Conservation (phyloP, 2,888 invertebrate genomes). For the Atherix ibis region DNA sequence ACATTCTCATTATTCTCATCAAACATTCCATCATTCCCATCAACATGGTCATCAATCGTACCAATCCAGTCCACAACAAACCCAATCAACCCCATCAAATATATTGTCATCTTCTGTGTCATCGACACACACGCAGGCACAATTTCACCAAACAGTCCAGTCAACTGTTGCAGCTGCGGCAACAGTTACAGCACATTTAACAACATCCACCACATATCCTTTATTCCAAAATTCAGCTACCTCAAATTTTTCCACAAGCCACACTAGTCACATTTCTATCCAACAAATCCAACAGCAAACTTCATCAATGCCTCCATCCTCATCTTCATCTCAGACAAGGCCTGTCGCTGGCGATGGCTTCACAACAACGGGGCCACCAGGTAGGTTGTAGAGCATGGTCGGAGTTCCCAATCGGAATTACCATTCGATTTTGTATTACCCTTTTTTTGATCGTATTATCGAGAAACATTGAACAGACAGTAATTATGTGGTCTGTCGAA, state of each 20-base stretch:
- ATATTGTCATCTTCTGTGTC: not conserved
- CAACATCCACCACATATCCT: slow-evolving; percentile 5
- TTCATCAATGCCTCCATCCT: slow-evolving; percentile 13
- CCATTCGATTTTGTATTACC: no score
- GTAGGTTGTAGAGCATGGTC: slow-evolving; percentile 33
- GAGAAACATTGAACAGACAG: no score
- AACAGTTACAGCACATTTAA: slow-evolving; percentile 8
- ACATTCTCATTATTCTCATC: slow-evolving; percentile 8
- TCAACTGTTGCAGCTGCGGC: slow-evolving; percentile 1
- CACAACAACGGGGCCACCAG: slow-evolving; percentile 17
- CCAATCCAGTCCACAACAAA: slow-evolving; percentile 5
- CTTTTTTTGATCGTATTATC: no score
- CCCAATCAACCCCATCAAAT: not conserved
- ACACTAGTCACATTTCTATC: no score
- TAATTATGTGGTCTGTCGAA: no score
- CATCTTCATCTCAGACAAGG: slow-evolving; percentile 10
- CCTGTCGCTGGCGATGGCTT: slow-evolving; percentile 23
- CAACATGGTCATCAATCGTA: slow-evolving; percentile 5
- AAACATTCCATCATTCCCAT: slow-evolving; percentile 3
- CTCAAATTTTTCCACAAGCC: not conserved
- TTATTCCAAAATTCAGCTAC: slow-evolving; percentile 12
- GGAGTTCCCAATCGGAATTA: no score
- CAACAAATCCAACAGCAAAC: slow-evolving; percentile 9
- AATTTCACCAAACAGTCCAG: not conserved
- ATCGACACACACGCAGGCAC: not conserved